Percentiles rank a stretch among this genome's conserved stretches.
Evolutionary conservation across 2,888 invertebrate genomes (phyloP).

Genomic region (Trissoscelio sp.): DNA sequence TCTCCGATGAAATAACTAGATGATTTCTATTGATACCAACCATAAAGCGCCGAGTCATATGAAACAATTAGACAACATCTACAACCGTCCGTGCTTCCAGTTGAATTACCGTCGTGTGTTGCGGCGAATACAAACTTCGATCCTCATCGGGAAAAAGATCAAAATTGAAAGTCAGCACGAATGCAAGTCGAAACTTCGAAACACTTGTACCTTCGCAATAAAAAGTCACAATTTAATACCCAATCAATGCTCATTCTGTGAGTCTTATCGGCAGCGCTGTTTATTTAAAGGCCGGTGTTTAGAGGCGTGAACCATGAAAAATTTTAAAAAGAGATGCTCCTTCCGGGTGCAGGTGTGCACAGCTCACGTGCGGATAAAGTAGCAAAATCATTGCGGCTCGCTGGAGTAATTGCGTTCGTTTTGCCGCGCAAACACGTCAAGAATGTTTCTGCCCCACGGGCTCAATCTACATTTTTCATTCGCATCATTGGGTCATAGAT

Average conservation of each 20-base stretch:
- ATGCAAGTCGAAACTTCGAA: constrained; percentile 26
- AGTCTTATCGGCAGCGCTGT: constrained; percentile 50
- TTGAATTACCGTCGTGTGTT: constrained; percentile 11
- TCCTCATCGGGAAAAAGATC: constrained; percentile 3
- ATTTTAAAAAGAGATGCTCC: constrained; percentile 33
- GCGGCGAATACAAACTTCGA: constrained; percentile 13
- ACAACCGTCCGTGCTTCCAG: background rate
- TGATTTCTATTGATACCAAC: constrained; percentile 37
- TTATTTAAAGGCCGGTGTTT: constrained; percentile 49
- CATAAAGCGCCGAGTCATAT: constrained; percentile 54
- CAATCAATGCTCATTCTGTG: constrained; percentile 36
- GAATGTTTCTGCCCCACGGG: constrained; percentile 30
- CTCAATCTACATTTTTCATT: constrained; percentile 36
- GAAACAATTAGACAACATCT: constrained; percentile 59
- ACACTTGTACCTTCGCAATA: constrained; percentile 23
- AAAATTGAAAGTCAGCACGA: constrained; percentile 56
- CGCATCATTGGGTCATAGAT: constrained; percentile 48
- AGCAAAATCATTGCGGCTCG: constrained; percentile 46
- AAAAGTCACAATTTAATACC: constrained; percentile 55
- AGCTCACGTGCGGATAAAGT: constrained; percentile 45
- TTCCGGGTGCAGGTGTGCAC: constrained; percentile 69
- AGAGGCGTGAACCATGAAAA: constrained; percentile 57
- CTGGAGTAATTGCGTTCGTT: constrained; percentile 47
- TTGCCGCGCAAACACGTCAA: constrained; percentile 34
- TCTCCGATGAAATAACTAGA: constrained; percentile 31